Percentiles rank a stretch among this genome's conserved stretches.
Evolutionary conservation across 2,113 vertebrate genomes (phyloP).

Genomic region (Boleophthalmus pectinirostris): DNA sequence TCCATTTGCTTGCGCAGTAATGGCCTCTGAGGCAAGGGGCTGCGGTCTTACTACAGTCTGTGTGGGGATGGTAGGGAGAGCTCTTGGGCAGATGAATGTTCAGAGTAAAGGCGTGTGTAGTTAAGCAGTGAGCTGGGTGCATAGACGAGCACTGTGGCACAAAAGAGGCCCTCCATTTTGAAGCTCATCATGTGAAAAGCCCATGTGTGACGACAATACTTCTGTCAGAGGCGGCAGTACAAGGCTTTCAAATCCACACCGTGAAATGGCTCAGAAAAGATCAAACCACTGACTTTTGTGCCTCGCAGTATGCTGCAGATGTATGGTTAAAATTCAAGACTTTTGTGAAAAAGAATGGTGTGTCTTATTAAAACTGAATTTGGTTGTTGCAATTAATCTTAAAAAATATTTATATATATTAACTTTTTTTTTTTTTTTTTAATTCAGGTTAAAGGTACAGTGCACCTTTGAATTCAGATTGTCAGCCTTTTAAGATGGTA

Average conservation of each 20-base stretch:
- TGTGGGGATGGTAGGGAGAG: constrained; percentile 7
- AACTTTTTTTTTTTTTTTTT: no score
- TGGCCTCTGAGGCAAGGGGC: constrained; percentile 17
- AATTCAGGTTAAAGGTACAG: no score
- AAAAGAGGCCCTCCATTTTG: neutral
- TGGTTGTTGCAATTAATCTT: no score
- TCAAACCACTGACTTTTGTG: neutral
- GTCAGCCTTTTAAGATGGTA: no score
- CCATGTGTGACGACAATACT: neutral
- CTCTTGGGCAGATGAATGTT: constrained; percentile 15
- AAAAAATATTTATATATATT: no score
- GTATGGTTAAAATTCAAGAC: neutral
- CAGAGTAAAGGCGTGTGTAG: neutral
- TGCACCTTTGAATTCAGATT: no score
- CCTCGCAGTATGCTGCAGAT: neutral
- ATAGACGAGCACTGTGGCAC: constrained; percentile 9
- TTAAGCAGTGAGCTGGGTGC: constrained; percentile 22
- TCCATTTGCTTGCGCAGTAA: constrained; percentile 32
- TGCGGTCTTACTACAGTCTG: constrained; percentile 12
- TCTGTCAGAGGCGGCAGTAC: neutral
- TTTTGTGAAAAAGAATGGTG: neutral
- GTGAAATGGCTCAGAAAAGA: neutral
- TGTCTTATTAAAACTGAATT: no score
- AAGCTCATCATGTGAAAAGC: neutral
- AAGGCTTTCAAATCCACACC: neutral